Base-by-base conservation (phyloP, 35 echinoderm and acorn worm species). In the Apostichopus japonicus region DNA sequence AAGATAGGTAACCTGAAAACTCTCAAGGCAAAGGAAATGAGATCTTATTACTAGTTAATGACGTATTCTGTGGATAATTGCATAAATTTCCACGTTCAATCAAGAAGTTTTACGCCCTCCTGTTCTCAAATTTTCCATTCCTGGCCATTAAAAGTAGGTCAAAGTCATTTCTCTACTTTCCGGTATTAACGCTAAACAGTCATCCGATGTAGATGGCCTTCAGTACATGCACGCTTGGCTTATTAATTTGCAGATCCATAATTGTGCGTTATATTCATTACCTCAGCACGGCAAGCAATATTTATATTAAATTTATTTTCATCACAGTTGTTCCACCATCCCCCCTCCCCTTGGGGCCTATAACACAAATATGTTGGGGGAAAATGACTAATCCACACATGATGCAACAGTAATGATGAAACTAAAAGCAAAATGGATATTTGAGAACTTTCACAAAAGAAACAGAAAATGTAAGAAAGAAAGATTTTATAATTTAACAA, bases 201-300 rank as follows among this genome's bases (percentile, higher is more conserved):
- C 79, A 44, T 44, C 79, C 17, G 9, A 52, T 53, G 24, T 3
- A 16, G 44, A 54, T 54, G 79, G 54, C 79, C 79, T 83, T 83
- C 79, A 83, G 8, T 83, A 1, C 10, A 55, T 54, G 8, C 54
- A 16, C 55, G 79, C 79, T 9, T 83, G 33, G 44, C 25, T 83
- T 83, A 83, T 83, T 54, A 83, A 83, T 83, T 83, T 83, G 54
- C 24, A 13, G 79, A 83, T 21, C 6, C 22, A 83, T 53, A 83
- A 11, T 67, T 9, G 10, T 67, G 63, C 63, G 63, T 19, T 67
- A 67, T 67, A 67, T 67, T 67, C 63, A 67, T 67, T 67, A 67
- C 63, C 63, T 67, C 63, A 19, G 63, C 11, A 15, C 11, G 63
- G 63, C 11, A 67, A 67, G 63, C 63, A 11, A 67, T 67, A 67